Conservation (phyloP, 1,140 invertebrate species). For the Epicauta chinensis region DNA sequence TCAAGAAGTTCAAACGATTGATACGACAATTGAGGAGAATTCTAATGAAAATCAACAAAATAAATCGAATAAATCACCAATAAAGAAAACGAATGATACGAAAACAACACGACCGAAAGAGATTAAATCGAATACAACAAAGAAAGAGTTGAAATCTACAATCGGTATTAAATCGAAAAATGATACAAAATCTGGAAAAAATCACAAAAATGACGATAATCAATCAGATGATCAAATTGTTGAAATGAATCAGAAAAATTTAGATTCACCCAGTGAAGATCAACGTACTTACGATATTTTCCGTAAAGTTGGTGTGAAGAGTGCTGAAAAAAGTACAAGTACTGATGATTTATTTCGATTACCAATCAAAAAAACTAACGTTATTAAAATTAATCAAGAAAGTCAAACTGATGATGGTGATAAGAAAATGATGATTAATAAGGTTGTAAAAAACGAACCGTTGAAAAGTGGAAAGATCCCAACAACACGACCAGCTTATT, state of each 20-base stretch:
- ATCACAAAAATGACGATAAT: no score
- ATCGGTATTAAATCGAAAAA: no score
- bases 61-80: conserved; percentile 1
- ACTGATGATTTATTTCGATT: conserved; percentile 46
- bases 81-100: conserved; percentile 4
- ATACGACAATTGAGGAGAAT: neutral
- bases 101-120: conserved; percentile 15
- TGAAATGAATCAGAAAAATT: conserved; percentile 2
- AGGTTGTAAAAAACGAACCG: conserved; percentile 17
- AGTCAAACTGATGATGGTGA: conserved; percentile 22
- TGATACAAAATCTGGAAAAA: no score
- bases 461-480: conserved; percentile 14
- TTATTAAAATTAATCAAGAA: conserved; percentile 37
- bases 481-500: conserved; percentile 42
- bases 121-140: neutral
- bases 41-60: neutral
- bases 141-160: neutral
- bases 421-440: conserved; percentile 21
- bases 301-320: conserved; percentile 36
- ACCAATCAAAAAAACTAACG: conserved; percentile 41
- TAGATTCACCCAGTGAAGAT: conserved; percentile 40
- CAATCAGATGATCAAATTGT: neutral
- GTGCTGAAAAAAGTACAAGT: conserved; percentile 45
- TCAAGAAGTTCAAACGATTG: neutral
- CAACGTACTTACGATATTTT: conserved; percentile 40